These are phyloP conservation scores for Bostrychus sinensis DNA, from an alignment of 2,113 vertebrate genomes.

Conservation along the genomic window DNA sequence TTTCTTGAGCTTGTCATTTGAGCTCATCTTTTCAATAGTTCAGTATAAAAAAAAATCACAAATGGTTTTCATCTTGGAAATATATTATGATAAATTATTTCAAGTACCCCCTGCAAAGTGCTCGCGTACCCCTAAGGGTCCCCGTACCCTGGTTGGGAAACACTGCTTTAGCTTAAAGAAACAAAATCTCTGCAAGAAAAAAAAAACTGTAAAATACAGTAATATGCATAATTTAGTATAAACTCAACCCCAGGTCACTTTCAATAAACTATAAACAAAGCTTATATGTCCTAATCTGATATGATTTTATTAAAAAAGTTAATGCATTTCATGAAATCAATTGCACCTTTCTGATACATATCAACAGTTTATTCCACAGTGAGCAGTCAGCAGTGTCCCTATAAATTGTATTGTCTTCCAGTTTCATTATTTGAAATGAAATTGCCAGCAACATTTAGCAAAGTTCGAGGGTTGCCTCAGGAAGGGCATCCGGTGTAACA, in stretches of 20 bases:
- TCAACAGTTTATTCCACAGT: slow-evolving; percentile 50
- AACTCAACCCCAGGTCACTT: slow-evolving; percentile 67
- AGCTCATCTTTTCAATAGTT: no score
- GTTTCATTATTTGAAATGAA: background rate
- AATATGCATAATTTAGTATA: slow-evolving; percentile 53
- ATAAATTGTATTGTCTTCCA: background rate
- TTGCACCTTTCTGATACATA: slow-evolving; percentile 48
- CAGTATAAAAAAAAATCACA: no score
- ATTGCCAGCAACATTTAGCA: background rate
- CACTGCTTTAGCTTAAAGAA: background rate
- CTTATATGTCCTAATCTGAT: slow-evolving; percentile 65
- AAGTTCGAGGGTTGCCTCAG: no score
- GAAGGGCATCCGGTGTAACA: no score
- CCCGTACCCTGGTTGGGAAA: no score
- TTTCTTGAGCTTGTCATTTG: no score
- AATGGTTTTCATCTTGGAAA: no score
- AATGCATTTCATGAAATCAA: slow-evolving; percentile 62
- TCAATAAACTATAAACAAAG: slow-evolving; percentile 74
- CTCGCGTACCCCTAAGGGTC: no score
- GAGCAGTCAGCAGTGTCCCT: slow-evolving; percentile 5
- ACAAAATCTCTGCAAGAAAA: background rate
- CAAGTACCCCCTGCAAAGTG: no score
- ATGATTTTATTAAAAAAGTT: slow-evolving; percentile 72
- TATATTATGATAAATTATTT: no score
- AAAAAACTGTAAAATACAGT: slow-evolving; percentile 32